These are phyloP conservation scores for Falco cherrug DNA, from an alignment of 2,797 vertebrate genomes.

Conservation along the genomic window DNA sequence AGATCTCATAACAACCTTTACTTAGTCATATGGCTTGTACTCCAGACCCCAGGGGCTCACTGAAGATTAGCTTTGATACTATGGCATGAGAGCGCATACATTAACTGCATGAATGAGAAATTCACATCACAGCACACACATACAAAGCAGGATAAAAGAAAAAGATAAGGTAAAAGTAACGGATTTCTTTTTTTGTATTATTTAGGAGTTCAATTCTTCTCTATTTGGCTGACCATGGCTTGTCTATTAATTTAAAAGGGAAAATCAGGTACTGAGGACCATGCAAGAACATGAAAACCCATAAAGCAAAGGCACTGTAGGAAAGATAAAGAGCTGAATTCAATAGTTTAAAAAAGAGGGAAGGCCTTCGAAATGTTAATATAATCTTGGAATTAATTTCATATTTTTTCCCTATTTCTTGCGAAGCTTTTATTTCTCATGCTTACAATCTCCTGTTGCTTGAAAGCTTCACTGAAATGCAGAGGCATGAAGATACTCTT, in stretches of 20 bases:
- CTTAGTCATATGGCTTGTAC: background rate
- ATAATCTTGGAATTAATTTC: background rate
- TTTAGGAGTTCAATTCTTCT: background rate
- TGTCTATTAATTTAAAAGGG: background rate
- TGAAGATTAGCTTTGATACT: background rate
- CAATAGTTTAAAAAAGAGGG: background rate
- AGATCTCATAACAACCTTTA: background rate
- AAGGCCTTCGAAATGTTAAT: background rate
- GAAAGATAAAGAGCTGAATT: background rate
- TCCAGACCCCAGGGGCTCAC: background rate
- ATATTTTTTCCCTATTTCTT: background rate
- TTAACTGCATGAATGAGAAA: background rate
- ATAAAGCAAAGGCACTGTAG: background rate
- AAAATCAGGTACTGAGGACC: background rate
- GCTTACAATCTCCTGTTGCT: background rate
- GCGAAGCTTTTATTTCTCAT: background rate
- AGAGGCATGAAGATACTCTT: background rate
- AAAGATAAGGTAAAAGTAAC: background rate
- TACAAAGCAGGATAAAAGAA: background rate
- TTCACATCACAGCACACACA: background rate
- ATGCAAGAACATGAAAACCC: background rate
- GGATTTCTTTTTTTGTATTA: background rate
- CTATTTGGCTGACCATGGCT: background rate
- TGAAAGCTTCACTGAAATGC: background rate
- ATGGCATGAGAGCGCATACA: background rate